Evolutionary conservation across 2,797 vertebrate genomes (phyloP), one percentile per base, ranked within the genome.

Genomic region (Parotocinclus haroldoi): DNA sequence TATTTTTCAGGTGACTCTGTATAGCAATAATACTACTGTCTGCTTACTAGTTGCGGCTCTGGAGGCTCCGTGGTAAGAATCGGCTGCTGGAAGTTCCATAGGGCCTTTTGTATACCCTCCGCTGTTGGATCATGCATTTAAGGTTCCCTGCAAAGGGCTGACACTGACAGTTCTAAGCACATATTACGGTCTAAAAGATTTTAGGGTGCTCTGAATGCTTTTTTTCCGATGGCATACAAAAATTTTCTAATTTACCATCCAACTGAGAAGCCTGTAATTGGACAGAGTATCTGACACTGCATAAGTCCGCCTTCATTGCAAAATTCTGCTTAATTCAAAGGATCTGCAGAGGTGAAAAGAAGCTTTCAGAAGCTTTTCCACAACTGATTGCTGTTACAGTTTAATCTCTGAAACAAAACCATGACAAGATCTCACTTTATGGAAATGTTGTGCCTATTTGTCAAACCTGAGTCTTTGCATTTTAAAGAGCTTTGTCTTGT

Each of bases 371-470:
- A 18, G 42, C 38, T 51, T 68, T 60, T 51, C 55, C 37, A 50
- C 38, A 70, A 56, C 59, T 64, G 66, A 58, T 63, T 76, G 38
- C 58, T 66, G 44, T 64, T 57, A 64, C 58, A 37, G 55, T 70
- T 19, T 58, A 73, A 63, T 73, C 56, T 69, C 27, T 59, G 52
- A 66, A 66, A 70, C 44, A 60, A 73, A 76, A 63, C 42, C 66
- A 39, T 59, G 58, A 10, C 55, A 42, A 63, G 48, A 63, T 48
- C 45, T 66, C 18, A 36, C 49, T 65, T 65, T 66, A 63, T 72
- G 67, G 49, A 71, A 73, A 64, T 73, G 65, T 39, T 40, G 62
- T 61, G 13, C 56, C 56, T 63, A 57, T 73, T 76, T 71, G 63
- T 68, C 46, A 65, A 75, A 64, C 19, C 46, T 12, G 17, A 49